Base-by-base conservation (phyloP, 2,888 invertebrate genomes). In the Fabriciana adippe region DNA sequence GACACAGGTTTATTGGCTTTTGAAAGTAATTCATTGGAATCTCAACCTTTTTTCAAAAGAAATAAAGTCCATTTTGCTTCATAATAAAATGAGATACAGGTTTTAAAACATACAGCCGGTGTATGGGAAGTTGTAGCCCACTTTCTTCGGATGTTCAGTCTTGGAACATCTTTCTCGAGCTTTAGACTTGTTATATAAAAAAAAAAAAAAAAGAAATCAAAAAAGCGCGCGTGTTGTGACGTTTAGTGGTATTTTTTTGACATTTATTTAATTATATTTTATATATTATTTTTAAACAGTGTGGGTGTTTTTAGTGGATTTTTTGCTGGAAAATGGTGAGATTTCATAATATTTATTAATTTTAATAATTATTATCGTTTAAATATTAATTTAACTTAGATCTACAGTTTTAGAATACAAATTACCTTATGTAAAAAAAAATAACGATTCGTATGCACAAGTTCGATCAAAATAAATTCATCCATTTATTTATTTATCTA, bases 101-200 rank as follows among this genome's bases (percentile, higher is more conserved):
- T 60, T 54, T 66, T 54, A 66, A 60, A 51, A 60, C 66, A 66
- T 54, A 66, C 66, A 60, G 64, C 57, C 66, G 60, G 60, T 66
- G 66, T 66, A 85, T 84, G 84, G 82, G 84, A 83, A 81, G 77
- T 77, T 73, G 72, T 77, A 85, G 80, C 83, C 85, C 79, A 83
- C 86, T 86, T 87, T 87, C 86, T 84, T 85, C 68, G 67, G 72
- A 72, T 73, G 75, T 75, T 66, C 72, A 73, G 71, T 73, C 67
- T 71, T 68, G 66, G 65, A 41, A 55, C 60, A 64, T 64, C 69
- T 60, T 51, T 71, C 69, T 54, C 35, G 65, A 67, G 62, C 69
- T 64, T 71, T 73, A 53, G 69, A 68, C 72, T 73, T 55, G 69
- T 68, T 71, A 60, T 61, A 67, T 62, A 71, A 63, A 64, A 31